Conservation (phyloP, 2,888 invertebrate genomes). For the Synanthedon vespiformis region DNA sequence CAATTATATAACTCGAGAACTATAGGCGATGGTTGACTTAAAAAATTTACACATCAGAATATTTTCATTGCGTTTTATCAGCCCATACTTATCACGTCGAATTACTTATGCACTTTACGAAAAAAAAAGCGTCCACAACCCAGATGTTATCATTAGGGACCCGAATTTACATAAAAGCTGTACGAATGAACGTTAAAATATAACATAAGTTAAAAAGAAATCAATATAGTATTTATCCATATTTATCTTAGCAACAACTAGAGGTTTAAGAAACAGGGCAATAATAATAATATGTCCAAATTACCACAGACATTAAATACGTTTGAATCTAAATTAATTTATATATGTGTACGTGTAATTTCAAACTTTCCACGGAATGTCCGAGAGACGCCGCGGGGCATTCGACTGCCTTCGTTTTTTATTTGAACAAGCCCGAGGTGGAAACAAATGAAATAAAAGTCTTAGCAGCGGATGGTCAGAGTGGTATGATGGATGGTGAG, state of each 20-base stretch:
- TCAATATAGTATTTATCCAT: no score
- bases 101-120: not conserved
- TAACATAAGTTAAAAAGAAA: no score
- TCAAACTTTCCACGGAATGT: slow-evolving; percentile 42
- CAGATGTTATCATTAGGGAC: not conserved
- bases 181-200: not conserved
- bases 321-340: not conserved
- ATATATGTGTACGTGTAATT: slow-evolving; percentile 24
- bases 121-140: not conserved
- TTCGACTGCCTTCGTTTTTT: slow-evolving; percentile 33
- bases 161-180: not conserved
- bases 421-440: slow-evolving; percentile 32
- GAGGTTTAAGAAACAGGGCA: no score
- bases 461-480: slow-evolving; percentile 19
- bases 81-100: not conserved
- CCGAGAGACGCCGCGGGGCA: slow-evolving; percentile 52
- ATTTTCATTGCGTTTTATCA: no score
- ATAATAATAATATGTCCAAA: no score
- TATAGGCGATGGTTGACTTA: no score
- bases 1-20: no score
- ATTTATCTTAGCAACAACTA: no score
- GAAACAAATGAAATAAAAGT: slow-evolving; percentile 19
- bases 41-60: no score
- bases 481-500: slow-evolving; percentile 50
- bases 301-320: no score